Evolutionary conservation across 2,797 vertebrate species (phyloP).

Genomic region (Somateria mollissima): DNA sequence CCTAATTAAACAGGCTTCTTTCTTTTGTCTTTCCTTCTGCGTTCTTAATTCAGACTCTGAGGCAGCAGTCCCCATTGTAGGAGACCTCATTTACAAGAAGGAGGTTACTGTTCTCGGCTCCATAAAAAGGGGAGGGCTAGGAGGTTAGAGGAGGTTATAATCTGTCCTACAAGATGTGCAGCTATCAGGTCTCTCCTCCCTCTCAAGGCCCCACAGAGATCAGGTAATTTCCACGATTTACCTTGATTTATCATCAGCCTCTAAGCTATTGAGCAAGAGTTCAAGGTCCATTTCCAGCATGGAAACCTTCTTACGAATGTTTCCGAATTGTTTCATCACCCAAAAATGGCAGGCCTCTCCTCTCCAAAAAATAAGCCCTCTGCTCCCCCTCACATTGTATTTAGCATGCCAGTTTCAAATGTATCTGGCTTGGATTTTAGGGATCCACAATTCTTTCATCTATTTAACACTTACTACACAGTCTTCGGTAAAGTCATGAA

Average conservation of each 20-base stretch:
- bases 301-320: background rate
- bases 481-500: background rate
- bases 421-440: background rate
- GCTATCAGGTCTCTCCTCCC: background rate
- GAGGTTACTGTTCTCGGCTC: background rate
- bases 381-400: background rate
- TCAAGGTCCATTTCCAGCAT: background rate
- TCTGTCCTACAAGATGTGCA: background rate
- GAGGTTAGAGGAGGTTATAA: background rate
- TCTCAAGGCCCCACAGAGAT: rapidly evolving
- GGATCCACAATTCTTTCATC: background rate
- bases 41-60: background rate
- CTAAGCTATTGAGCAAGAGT: background rate
- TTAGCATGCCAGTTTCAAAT: background rate
- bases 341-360: background rate
- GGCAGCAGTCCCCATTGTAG: background rate
- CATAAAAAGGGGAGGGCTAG: background rate
- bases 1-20: background rate
- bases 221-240: background rate
- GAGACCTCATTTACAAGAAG: background rate
- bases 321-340: background rate
- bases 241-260: background rate
- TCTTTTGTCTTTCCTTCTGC: background rate
- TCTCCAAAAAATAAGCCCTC: background rate
- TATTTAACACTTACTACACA: background rate